Conservation (phyloP, 2,888 invertebrate genomes). For the Thecocarcelia acutangulata region DNA sequence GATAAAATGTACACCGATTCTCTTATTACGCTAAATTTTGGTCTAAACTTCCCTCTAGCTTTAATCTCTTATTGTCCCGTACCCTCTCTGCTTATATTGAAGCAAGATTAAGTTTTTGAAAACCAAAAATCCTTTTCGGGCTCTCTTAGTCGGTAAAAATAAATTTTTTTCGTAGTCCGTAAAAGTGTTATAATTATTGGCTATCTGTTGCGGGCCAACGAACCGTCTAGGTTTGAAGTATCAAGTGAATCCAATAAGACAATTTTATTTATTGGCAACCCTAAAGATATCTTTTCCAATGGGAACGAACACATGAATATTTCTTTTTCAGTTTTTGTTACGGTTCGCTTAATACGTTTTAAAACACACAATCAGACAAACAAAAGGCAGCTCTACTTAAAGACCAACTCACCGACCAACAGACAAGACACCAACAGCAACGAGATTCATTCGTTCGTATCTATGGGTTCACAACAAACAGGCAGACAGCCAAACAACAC, state of each 20-base stretch:
- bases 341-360: constrained; percentile 67
- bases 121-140: too few species aligned
- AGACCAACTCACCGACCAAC: constrained; percentile 55
- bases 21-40: too few species aligned
- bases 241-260: neutral
- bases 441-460: constrained; percentile 47
- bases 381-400: constrained; percentile 21
- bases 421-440: constrained; percentile 65
- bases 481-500: neutral
- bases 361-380: constrained; percentile 52
- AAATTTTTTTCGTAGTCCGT: too few species aligned
- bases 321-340: constrained; percentile 55
- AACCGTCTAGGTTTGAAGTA: neutral
- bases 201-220: neutral
- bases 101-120: too few species aligned
- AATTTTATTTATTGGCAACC: constrained; percentile 46
- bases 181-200: too few species aligned
- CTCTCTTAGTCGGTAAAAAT: too few species aligned
- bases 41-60: too few species aligned
- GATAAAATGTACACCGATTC: too few species aligned
- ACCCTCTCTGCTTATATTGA: too few species aligned
- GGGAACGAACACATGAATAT: constrained; percentile 61
- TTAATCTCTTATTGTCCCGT: too few species aligned
- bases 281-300: constrained; percentile 62
- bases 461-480: constrained; percentile 61